A percentile compares a stretch with the other conserved stretches of the same genome.
phyloP scores from a whole-genome alignment of 2,888 invertebrate genomes.

The Drosophila borealis region DNA sequence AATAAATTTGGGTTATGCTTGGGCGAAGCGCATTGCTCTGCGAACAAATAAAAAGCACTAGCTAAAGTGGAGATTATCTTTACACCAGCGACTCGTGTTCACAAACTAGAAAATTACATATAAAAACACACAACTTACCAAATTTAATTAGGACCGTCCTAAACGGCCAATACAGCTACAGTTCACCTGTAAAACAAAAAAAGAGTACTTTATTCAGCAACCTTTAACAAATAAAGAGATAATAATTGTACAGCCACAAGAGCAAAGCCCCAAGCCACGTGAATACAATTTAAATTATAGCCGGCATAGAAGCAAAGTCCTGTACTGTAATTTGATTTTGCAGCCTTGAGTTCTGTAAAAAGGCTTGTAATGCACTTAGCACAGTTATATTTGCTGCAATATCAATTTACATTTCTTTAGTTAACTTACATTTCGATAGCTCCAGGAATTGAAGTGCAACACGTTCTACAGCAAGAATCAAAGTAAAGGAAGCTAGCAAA shows the following conservation, averaged over 20 bases:
- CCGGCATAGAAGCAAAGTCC: constrained; percentile 26
- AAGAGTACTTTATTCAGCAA: neutral
- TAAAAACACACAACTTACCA: constrained; percentile 42
- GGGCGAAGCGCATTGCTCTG: constrained; percentile 74
- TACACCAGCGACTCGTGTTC: constrained; percentile 83
- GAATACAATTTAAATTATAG: constrained; percentile 28
- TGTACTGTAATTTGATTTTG: constrained; percentile 58
- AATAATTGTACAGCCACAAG: constrained; percentile 12
- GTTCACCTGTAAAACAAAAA: constrained; percentile 55
- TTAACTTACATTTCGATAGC: constrained; percentile 48
- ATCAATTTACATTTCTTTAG: neutral
- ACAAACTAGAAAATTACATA: constrained; percentile 14
- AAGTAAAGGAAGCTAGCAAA: constrained; percentile 39
- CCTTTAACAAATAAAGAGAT: neutral
- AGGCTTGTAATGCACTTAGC: constrained; percentile 37
- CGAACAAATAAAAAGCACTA: constrained; percentile 83
- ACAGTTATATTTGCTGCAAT: constrained; percentile 79
- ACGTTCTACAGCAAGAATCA: neutral
- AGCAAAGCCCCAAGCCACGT: constrained; percentile 44
- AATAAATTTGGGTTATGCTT: constrained; percentile 83
- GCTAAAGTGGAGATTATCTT: constrained; percentile 77
- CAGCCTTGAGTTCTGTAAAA: constrained; percentile 78
- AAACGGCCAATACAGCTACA: neutral
- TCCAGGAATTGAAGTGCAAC: fast-evolving
- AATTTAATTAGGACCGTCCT: constrained; percentile 7